These are phyloP conservation scores for Morpho achilles DNA, from an alignment of 2,888 invertebrate genomes.

Conservation along the genomic window DNA sequence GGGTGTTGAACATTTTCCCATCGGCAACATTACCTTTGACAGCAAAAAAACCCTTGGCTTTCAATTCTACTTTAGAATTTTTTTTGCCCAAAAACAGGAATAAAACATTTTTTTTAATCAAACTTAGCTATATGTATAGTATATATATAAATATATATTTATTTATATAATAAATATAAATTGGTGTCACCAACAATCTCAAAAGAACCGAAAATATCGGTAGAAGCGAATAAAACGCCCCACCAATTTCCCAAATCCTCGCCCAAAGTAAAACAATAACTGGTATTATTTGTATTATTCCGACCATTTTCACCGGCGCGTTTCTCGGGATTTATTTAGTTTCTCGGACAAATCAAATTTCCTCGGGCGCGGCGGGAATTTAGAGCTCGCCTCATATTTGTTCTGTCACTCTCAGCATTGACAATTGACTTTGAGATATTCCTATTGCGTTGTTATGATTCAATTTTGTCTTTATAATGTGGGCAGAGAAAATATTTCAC, in stretches of 20 bases:
- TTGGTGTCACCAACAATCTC: not conserved
- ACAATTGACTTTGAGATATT: conserved; percentile 22
- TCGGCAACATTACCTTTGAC: no score
- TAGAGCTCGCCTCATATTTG: conserved; percentile 22
- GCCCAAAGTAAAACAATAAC: conserved; percentile 28
- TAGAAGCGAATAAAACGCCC: conserved; percentile 12
- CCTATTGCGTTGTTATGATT: conserved; percentile 6
- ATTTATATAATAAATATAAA: no score
- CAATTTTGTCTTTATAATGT: not conserved
- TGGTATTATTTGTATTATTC: conserved; percentile 26
- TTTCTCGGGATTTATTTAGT: conserved; percentile 31
- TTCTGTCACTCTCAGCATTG: conserved; percentile 11
- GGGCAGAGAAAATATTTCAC: no score
- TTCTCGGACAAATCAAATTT: conserved; percentile 34
- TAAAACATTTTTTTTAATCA: no score
- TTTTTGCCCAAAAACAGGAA: no score
- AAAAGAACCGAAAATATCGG: conserved; percentile 5
- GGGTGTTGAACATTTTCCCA: no score
- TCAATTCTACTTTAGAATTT: no score
- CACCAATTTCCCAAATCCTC: conserved; percentile 21
- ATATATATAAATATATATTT: no score
- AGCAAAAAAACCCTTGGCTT: no score
- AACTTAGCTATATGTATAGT: no score
- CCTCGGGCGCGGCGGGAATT: conserved; percentile 24
- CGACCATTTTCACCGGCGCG: conserved; percentile 16